Evolutionary conservation across 2,113 vertebrate species (phyloP), one percentile per base, ranked within the genome.

Genomic region (Mirza zaza): DNA sequence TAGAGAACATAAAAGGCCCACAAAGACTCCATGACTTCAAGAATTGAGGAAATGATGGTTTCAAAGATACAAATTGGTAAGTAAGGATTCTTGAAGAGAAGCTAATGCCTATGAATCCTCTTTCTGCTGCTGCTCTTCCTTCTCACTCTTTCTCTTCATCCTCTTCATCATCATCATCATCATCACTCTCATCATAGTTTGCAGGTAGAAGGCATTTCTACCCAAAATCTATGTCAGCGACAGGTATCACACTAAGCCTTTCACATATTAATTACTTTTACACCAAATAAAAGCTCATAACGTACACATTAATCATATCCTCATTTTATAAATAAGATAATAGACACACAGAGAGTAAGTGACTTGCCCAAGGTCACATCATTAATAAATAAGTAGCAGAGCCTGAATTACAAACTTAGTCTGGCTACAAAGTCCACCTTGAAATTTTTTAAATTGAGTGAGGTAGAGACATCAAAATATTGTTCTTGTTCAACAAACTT

Each of bases 51-150:
- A 65, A n/a, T 36, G 11, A 17, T 65, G 13, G 9, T 65, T 94
- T 93, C 57, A 87, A 20, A 89, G 80, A 75, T 8, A 75, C 23
- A 93, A 79, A 32, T 34, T 39, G 5, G 10, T 34, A 90, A 80
- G 61, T 73, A 52, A 95, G 76, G 17, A 21, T 5, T 52, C 8
- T 63, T 25, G 32, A 85, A 79, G 45, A 67, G 45, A 90, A 90
- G 1, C 57, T 1, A 11, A 57, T 52, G 21, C 34, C n/a, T 45
- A 32, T 34, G 18, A 80, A 85, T 13, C 0, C 13, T 55, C 50
- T 15, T 70, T 23, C 27, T 39, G 10, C 27, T 63, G 3, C 48
- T 34, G 8, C 12, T 76, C 8, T 39, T n/a, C 34, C 11, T 61
- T 20, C 23, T 59, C 10, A 2, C 6, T 39, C 32, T 45, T 27